A percentile compares a stretch with the other conserved stretches of the same genome.
These are phyloP conservation scores for Melanotaenia nigrans DNA, from an alignment of 2,797 vertebrate genomes.

Conservation along the genomic window DNA sequence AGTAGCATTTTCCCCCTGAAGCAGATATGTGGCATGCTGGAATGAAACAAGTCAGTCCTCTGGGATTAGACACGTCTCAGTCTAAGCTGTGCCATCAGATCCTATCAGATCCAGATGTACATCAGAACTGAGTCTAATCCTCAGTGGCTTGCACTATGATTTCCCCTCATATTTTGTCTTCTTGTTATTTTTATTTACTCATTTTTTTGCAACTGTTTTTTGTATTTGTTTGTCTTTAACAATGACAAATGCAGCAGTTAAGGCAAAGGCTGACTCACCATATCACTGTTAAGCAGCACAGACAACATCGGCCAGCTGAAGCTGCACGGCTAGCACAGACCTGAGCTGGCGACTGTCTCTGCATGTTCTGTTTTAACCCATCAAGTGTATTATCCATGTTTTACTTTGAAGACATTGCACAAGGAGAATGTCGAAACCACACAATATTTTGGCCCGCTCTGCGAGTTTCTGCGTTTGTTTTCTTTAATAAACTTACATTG, in stretches of 20 bases:
- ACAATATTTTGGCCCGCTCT: constrained; percentile 55
- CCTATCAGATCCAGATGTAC: constrained; percentile 77
- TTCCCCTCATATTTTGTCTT: constrained; percentile 54
- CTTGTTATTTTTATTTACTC: constrained; percentile 19
- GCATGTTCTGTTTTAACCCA: constrained; percentile 27
- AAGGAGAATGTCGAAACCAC: constrained; percentile 47
- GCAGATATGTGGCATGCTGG: constrained; percentile 73
- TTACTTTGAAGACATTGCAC: constrained; percentile 48
- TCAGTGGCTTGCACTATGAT: constrained; percentile 58
- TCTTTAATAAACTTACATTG: constrained; percentile 87
- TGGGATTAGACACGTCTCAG: constrained; percentile 77
- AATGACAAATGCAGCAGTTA: background rate
- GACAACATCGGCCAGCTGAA: background rate
- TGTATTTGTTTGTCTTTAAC: constrained; percentile 27
- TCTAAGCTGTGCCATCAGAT: constrained; percentile 78
- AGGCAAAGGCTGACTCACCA: constrained; percentile 20
- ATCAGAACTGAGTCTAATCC: constrained; percentile 64
- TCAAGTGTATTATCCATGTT: constrained; percentile 16
- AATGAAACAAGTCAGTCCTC: constrained; percentile 75
- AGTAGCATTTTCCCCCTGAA: constrained; percentile 60
- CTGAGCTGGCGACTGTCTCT: constrained; percentile 10
- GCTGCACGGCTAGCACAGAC: constrained; percentile 1
- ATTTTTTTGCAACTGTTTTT: constrained; percentile 5
- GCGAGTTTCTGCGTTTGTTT: constrained; percentile 81
- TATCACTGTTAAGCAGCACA: background rate